phyloP scores from a whole-genome alignment of 2,797 vertebrate genomes.

The Oryzias sinensis region DNA sequence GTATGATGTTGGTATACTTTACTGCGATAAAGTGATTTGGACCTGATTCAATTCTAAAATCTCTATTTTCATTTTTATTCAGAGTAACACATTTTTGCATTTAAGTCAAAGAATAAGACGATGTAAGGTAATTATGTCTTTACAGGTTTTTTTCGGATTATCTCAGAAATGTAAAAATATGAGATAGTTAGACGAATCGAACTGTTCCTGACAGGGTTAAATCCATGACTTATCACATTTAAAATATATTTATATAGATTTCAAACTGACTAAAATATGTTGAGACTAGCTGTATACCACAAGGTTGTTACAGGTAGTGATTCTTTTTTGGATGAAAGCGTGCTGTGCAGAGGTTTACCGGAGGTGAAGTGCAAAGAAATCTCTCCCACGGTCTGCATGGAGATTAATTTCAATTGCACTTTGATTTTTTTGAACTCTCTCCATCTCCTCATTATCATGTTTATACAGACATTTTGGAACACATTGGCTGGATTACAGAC shows the following conservation, averaged over 20 bases:
- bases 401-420: slow-evolving; percentile 45
- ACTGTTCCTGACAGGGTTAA: no score
- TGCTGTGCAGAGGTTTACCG: slow-evolving; percentile 5
- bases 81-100: no score
- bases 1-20: no score
- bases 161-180: no score
- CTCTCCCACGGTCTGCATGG: slow-evolving; percentile 29
- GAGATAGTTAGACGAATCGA: no score
- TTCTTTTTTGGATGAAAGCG: slow-evolving; percentile 10
- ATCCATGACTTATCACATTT: no score
- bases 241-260: background rate
- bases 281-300: slow-evolving; percentile 13
- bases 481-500: slow-evolving; percentile 51
- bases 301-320: slow-evolving; percentile 18
- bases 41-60: no score
- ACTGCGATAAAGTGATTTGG: no score
- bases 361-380: slow-evolving; percentile 12
- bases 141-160: no score
- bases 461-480: slow-evolving; percentile 31
- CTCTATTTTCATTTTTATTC: no score
- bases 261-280: slow-evolving; percentile 3
- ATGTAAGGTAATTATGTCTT: no score
- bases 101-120: no score
- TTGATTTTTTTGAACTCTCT: slow-evolving; percentile 37
- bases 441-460: slow-evolving; percentile 47